Conservation (phyloP, 2,888 invertebrate genomes). For the Synergus umbraculus region DNA sequence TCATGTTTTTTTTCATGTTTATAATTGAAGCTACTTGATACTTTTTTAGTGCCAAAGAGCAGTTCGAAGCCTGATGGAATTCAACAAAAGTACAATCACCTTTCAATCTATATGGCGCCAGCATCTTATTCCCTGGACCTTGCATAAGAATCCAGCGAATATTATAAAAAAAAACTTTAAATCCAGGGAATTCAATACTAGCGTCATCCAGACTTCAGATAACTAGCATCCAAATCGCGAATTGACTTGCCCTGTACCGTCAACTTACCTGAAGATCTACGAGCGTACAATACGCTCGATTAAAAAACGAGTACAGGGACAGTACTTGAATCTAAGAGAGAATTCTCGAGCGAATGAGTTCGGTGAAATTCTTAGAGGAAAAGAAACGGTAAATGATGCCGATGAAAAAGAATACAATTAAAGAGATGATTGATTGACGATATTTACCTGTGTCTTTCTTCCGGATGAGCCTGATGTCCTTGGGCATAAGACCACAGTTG, state of each 20-base stretch:
- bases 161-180: neutral
- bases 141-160: neutral
- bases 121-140: neutral
- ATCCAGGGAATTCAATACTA: neutral
- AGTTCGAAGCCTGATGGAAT: conserved; percentile 7
- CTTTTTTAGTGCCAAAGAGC: neutral
- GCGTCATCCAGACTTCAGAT: neutral
- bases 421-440: conserved; percentile 16
- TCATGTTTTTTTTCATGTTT: neutral
- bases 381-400: conserved; percentile 38
- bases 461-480: conserved; percentile 89
- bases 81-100: neutral
- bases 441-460: conserved; percentile 90
- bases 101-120: neutral
- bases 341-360: conserved; percentile 1
- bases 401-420: conserved; percentile 43
- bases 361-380: conserved; percentile 18
- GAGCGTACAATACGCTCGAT: conserved; percentile 12
- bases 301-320: conserved; percentile 16
- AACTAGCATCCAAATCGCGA: neutral
- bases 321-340: neutral
- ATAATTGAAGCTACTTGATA: neutral
- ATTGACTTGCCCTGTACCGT: conserved; percentile 31
- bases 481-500: conserved; percentile 85
- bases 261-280: conserved; percentile 12